Evolutionary conservation across 2,797 vertebrate genomes (phyloP).

Genomic region (Dermochelys coriacea): DNA sequence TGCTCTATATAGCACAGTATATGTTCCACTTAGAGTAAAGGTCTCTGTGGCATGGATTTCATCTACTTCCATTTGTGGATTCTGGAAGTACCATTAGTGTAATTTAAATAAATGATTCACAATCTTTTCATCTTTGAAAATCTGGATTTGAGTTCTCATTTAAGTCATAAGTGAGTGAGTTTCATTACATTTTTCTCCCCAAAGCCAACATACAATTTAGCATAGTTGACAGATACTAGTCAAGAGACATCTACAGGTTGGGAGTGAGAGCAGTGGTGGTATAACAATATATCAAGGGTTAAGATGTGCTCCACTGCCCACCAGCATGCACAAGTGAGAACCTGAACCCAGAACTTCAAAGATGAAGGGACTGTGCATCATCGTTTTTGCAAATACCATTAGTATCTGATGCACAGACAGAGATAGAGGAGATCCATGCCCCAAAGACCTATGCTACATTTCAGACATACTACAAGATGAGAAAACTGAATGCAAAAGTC

Average conservation of each 20-base stretch:
- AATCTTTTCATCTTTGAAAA: background rate
- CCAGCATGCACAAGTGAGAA: background rate
- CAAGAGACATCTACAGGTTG: background rate
- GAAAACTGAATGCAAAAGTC: background rate
- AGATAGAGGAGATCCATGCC: background rate
- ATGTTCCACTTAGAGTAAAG: background rate
- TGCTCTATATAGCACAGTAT: background rate
- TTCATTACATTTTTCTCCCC: too few relatives aligned
- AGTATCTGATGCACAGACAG: background rate
- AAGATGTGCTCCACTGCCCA: too few relatives aligned
- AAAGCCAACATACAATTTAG: background rate
- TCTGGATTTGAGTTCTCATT: background rate
- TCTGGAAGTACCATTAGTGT: background rate
- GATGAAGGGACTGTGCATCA: background rate
- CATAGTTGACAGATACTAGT: slow-evolving; percentile 29
- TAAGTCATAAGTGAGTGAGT: too few relatives aligned
- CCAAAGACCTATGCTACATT: background rate
- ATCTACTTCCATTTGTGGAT: background rate
- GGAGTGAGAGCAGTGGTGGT: too few relatives aligned
- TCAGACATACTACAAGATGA: background rate
- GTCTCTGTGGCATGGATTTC: background rate
- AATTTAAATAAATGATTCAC: background rate
- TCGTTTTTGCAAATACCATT: background rate
- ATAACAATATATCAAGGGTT: too few relatives aligned
- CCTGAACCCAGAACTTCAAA: background rate